Conservation (phyloP, 2,888 invertebrate genomes). For the Amiota mariae region DNA sequence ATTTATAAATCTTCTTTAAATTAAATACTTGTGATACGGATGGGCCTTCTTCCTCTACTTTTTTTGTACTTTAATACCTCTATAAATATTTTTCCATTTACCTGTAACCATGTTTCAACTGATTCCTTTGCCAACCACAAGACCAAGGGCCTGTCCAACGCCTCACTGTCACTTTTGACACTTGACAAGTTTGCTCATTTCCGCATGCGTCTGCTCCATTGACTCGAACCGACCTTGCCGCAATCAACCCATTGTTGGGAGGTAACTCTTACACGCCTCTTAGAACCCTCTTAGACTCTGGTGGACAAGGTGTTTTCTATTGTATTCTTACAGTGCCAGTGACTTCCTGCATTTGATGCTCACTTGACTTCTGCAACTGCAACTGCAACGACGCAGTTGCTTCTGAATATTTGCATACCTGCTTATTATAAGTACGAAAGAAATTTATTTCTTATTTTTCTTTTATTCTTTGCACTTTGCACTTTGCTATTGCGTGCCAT, state of each 20-base stretch:
- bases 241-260: too few relatives aligned
- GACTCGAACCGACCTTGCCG: conserved; percentile 10
- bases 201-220: conserved; percentile 22
- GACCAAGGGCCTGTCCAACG: not conserved
- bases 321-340: not conserved
- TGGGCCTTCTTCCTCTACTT: too few relatives aligned
- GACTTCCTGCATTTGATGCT: conserved; percentile 27
- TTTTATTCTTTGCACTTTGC: conserved; percentile 2
- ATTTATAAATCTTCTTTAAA: too few relatives aligned
- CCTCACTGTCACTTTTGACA: conserved; percentile 28
- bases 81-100: conserved; percentile 14
- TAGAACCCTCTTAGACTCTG: not conserved
- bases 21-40: too few relatives aligned
- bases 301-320: not conserved
- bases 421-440: conserved; percentile 22
- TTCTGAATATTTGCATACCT: conserved; percentile 24
- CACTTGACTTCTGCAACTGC: conserved; percentile 28
- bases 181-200: conserved; percentile 31
- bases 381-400: not conserved
- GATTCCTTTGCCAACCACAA: conserved; percentile 1
- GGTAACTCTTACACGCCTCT: not conserved
- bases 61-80: too few relatives aligned
- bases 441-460: not conserved
- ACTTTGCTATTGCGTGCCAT: not conserved
- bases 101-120: conserved; percentile 14